phyloP scores from a whole-genome alignment of 2,888 invertebrate genomes.

The Lasioglossum leucozonium region DNA sequence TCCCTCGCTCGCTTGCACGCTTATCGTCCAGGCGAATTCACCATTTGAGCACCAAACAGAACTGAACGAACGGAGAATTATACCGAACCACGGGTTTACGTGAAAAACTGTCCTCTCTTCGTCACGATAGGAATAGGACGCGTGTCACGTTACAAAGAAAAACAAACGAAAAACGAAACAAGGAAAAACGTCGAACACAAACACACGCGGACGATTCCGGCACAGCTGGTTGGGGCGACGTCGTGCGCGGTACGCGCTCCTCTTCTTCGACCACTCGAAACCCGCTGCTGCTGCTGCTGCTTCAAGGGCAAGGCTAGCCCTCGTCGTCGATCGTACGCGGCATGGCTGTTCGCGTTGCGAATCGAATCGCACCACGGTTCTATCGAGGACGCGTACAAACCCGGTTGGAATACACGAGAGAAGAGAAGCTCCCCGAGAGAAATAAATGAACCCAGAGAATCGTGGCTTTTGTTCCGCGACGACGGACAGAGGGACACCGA shows the following conservation, averaged over 20 bases:
- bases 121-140: conserved; percentile 14
- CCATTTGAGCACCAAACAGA: conserved; percentile 43
- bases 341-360: not conserved
- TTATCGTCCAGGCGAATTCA: conserved; percentile 51
- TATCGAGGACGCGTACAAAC: not conserved
- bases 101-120: conserved; percentile 12
- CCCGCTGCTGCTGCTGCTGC: conserved; percentile 2
- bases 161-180: too few relatives aligned
- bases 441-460: conserved; percentile 11
- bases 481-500: not conserved
- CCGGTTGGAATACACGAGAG: not conserved
- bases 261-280: conserved; percentile 42
- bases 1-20: conserved; percentile 33
- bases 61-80: conserved; percentile 21
- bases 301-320: conserved; percentile 66
- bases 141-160: too few relatives aligned
- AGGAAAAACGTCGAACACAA: conserved; percentile 49
- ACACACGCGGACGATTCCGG: conserved; percentile 51
- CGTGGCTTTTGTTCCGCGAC: conserved; percentile 42
- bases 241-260: conserved; percentile 34
- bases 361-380: not conserved
- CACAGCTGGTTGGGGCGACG: conserved; percentile 51
- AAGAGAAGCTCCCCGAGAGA: not conserved
- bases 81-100: conserved; percentile 18
- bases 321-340: conserved; percentile 47